Evolutionary conservation across 1,140 invertebrate species (phyloP), one percentile per base, ranked within the genome.

Genomic region (Drosophila melanica): DNA sequence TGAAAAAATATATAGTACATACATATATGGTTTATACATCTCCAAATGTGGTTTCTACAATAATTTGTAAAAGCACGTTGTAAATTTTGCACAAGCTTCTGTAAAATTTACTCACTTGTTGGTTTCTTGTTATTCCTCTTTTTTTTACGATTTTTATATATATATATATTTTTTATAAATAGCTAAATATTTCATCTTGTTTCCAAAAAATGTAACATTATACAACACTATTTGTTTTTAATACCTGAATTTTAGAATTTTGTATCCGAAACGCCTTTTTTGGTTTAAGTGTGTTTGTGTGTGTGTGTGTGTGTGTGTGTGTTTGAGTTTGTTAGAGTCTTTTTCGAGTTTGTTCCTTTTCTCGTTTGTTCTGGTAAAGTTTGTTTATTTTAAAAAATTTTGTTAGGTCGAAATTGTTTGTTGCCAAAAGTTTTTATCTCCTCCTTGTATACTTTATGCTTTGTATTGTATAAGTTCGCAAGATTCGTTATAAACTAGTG

Each of bases 221-320:
- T 85, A 89, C 85, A 89, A 89, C 84, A 77, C 84, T 89, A 89
- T 75, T 75, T 90, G 81, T 89, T 65, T 86, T 75, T 79, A 84
- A 75, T 91, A 91, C 90, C 90, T 91, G 90, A 91, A 90, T 91
- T 91, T 91, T 91, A 91, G 90, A 91, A 91, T 91, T 91, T 91
- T 91, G 90, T 82, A 87, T 91, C 90, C 90, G 90, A 91, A 91
- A 91, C 86, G 81, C 86, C 74, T 59, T 90, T 87, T 87, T 81
- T 74, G 75, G 65, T 87, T 73, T 75, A 27, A 72, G 47, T 75
- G 77, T 70, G 50, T 63, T 63, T 78, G 57, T 68, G 7, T 33
- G 42, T 45, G 57, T 45, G 27, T 37, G 60, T 74, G 67, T 47
- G 8, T 51, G 48, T 51, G 48, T 16, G 5, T 48, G 12, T 30